Base-by-base conservation (phyloP, 2,888 invertebrate genomes). In the Plemyria rubiginata region DNA sequence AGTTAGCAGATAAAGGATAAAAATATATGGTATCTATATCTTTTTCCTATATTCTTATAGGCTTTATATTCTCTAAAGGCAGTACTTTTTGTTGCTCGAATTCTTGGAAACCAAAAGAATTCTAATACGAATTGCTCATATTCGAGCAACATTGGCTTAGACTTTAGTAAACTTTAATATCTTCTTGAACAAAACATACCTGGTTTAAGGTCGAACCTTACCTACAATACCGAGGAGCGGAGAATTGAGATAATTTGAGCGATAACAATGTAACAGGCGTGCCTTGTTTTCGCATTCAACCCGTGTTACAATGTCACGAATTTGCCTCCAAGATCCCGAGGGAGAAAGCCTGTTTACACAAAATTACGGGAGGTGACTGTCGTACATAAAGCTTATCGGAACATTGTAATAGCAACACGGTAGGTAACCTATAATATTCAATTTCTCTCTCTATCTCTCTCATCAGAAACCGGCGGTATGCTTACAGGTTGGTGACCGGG, bases 201-300 rank as follows among this genome's bases (percentile, higher is more conserved):
- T 61, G 62, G 61, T 59, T 63, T 58, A 65, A 66, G 62, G 65
- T 64, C 65, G 70, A 72, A n/a, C 22, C 36, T 22, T 52, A 53
- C 53, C 54, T 45, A 66, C 70, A 69, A 70, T 67, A 59, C 57
- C 62, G 68, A 64, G 65, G 62, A 73, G 70, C 71, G 66, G 60
- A 73, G 70, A 71, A 67, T 69, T 70, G 65, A 74, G 77, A 82
- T 80, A 80, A 82, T 81, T 79, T 73, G 70, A 72, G 67, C 75
- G 80, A 83, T 81, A 82, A 78, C 75, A 79, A 74, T 66, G 69
- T 73, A 77, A 73, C 65, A 72, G 66, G 72, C 75, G 75, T 72
- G 74, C 66, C 70, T 76, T 78, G 79, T 80, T 80, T 76, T 75
- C 75, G 73, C 70, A 79, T 78, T 79, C 76, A 72, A 78, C 78